Evolutionary conservation across 2,113 vertebrate species (phyloP).

Genomic region (Daubentonia madagascariensis): DNA sequence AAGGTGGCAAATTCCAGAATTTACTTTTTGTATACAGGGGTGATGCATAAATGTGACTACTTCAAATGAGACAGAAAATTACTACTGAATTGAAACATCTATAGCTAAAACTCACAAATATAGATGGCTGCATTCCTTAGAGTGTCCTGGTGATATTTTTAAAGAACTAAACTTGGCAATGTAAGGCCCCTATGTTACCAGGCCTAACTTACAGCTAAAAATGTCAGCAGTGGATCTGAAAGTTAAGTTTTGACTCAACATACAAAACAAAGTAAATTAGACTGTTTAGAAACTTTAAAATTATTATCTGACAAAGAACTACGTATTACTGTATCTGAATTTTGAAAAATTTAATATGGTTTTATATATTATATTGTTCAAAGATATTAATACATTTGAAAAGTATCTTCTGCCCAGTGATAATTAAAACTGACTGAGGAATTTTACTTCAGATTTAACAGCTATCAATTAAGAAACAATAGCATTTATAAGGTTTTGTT

Average conservation of each 20-base stretch:
- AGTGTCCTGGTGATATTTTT: conserved; percentile 8
- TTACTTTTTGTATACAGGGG: not conserved
- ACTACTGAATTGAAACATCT: not conserved
- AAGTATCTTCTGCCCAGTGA: not conserved
- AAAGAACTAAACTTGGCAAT: conserved; percentile 20
- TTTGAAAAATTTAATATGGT: not conserved
- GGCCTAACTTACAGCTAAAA: conserved; percentile 9
- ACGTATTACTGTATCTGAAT: not conserved
- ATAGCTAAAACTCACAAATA: not conserved
- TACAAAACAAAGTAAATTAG: not conserved
- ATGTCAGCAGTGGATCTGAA: conserved; percentile 37
- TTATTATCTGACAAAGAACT: not conserved
- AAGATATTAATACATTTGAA: not conserved
- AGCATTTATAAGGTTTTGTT: not conserved
- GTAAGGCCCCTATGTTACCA: not conserved
- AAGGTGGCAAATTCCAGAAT: not conserved
- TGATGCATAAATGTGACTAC: not conserved
- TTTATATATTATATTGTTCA: not conserved
- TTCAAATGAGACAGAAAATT: not conserved
- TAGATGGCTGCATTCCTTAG: not conserved
- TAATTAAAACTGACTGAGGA: not conserved
- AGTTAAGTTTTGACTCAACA: not conserved
- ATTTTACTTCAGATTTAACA: not conserved
- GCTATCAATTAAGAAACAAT: not conserved
- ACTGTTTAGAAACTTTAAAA: not conserved